Evolutionary conservation across 2,888 invertebrate species (phyloP), one percentile per base, ranked within the genome.

Genomic region (Ganaspis brasiliensis): DNA sequence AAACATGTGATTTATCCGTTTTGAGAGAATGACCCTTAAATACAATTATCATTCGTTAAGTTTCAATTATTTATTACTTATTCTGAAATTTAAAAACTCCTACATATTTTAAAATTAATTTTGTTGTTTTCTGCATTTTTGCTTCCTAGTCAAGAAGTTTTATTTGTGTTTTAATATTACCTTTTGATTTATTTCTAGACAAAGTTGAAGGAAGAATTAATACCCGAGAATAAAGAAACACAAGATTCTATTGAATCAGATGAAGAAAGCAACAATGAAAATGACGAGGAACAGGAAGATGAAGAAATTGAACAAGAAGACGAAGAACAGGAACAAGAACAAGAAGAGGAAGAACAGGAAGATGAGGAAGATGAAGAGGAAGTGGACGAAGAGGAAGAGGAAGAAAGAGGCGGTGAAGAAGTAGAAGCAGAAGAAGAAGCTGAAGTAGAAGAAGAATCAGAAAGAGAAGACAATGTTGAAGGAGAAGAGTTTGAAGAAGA

Each of bases 211-310:
- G 63, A 63, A 14, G 61, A 1, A 12, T 24, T 31, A 72, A 72
- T 67, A 4, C n/a, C 59, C 45, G 77, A 77, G 14, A 45, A 37
- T 24, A 55, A 73, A 19, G 31, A 12, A 26, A 19, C 52, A 10
- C 4, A 55, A 9, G 57, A 24, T 9, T 52, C 37, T 1, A 31
- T 80, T 1, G 78, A 79, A 6, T 73, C 80, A 4, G 81, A 80
- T 0, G 84, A 82, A 2, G 87, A 87, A 71, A 79, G 26, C 45
- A 24, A 79, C 19, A 77, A 84, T 24, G 80, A 75, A 4, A 81
- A 83, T 76, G 83, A 76, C 3, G 79, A 79, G 40, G 83, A 82
- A 10, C 84, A 84, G 0, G 86, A 87, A 4, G 83, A 82, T 14
- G 82, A 83, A 8, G 84, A 76, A 40, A 79, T 82, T 1, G 82